phyloP scores from a whole-genome alignment of 2,113 vertebrate genomes.

The Carassius gibelio region DNA sequence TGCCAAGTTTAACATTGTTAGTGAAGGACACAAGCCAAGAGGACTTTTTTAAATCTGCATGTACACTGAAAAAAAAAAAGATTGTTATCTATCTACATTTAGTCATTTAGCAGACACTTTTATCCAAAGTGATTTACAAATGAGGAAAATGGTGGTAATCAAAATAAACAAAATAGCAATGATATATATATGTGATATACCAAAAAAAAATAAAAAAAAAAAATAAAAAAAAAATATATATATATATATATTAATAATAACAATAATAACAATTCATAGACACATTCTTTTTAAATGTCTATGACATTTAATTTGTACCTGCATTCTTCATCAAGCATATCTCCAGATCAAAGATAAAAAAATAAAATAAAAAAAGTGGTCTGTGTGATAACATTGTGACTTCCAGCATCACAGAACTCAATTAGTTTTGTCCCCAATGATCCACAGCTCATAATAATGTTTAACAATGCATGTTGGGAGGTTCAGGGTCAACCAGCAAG shows the following conservation, averaged over 20 bases:
- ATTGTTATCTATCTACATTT: too few species aligned
- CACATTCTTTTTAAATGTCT: background rate
- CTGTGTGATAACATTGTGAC: background rate
- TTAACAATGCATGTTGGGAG: background rate
- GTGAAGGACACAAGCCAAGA: background rate
- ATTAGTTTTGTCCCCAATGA: constrained; percentile 8
- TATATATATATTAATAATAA: too few species aligned
- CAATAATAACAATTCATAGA: too few species aligned
- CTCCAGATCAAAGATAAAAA: background rate
- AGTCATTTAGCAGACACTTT: too few species aligned
- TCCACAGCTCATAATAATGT: background rate
- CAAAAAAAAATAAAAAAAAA: too few species aligned
- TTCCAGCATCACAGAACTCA: background rate
- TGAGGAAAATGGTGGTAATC: too few species aligned
- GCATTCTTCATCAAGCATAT: constrained; percentile 4
- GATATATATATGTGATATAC: too few species aligned
- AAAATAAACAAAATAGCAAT: too few species aligned
- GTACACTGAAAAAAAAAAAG: background rate
- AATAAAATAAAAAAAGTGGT: too few species aligned
- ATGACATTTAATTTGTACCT: background rate
- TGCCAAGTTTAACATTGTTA: background rate
- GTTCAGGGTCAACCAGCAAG: background rate
- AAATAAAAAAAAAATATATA: too few species aligned
- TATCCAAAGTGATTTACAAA: too few species aligned
- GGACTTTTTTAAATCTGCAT: background rate